A percentile compares a stretch with the other conserved stretches of the same genome.
Conservation (phyloP, 1,140 invertebrate genomes). For the Drosophila sproati region DNA sequence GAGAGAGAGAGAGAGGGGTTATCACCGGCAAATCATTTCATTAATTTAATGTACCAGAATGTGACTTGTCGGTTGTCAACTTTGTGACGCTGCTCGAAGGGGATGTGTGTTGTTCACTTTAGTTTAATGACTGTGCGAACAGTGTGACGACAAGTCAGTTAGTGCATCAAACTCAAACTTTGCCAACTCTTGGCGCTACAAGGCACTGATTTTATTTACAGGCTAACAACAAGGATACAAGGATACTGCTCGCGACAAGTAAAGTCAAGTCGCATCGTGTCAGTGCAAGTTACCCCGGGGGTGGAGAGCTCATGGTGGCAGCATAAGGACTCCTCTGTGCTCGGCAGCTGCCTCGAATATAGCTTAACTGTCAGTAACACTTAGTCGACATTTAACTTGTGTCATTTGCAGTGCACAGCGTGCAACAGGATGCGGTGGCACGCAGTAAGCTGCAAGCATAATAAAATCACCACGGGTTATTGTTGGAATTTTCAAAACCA, state of each 20-base stretch:
- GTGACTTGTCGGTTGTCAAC: constrained; percentile 81
- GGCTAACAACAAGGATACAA: constrained; percentile 33
- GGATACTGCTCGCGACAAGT: constrained; percentile 32
- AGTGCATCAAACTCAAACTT: constrained; percentile 66
- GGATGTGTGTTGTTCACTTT: constrained; percentile 63
- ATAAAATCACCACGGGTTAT: not conserved
- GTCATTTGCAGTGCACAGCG: constrained; percentile 60
- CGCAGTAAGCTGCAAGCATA: not conserved
- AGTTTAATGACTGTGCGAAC: constrained; percentile 54
- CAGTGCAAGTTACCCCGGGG: constrained; percentile 13
- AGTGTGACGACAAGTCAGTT: constrained; percentile 53
- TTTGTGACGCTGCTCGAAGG: constrained; percentile 49
- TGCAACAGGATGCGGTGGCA: not conserved
- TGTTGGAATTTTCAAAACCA: not conserved
- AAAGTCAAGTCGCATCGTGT: constrained; percentile 29
- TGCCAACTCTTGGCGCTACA: constrained; percentile 60
- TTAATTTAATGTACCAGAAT: constrained; percentile 79
- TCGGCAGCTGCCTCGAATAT: constrained; percentile 37
- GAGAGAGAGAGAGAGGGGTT: too few relatives aligned
- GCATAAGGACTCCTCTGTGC: not conserved
- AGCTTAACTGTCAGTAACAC: constrained; percentile 66
- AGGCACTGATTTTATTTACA: constrained; percentile 72
- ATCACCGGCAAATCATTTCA: constrained; percentile 62
- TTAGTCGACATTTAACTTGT: constrained; percentile 77
- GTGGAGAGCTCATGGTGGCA: not conserved